Conservation (phyloP, 2,113 vertebrate genomes). For the Felis catus region F.catus_Fca126_mat1.0 CM031411.1:44154001-44154500, state of each 20-base stretch:
- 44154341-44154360: background rate
- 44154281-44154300: slow-evolving; percentile 46
- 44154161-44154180: slow-evolving; percentile 41
- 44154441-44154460: no score
- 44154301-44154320: background rate
- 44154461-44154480: no score
- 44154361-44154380: no score
- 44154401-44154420: no score
- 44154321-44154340: slow-evolving; percentile 35
- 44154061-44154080: background rate
- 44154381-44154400: no score
- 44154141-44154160: slow-evolving; percentile 1
- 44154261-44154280: background rate
- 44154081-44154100: slow-evolving; percentile 35
- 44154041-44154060: slow-evolving; percentile 31
- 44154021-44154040: slow-evolving; percentile 35
- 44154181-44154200: background rate
- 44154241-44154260: slow-evolving; percentile 7
- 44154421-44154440: no score
- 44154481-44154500: no score
- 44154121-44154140: slow-evolving; percentile 37
- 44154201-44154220: background rate
- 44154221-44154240: background rate
- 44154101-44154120: slow-evolving; percentile 16
- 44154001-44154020: slow-evolving; percentile 32